phyloP scores from a whole-genome alignment of 1,140 invertebrate species.

The Varroa destructor region DNA sequence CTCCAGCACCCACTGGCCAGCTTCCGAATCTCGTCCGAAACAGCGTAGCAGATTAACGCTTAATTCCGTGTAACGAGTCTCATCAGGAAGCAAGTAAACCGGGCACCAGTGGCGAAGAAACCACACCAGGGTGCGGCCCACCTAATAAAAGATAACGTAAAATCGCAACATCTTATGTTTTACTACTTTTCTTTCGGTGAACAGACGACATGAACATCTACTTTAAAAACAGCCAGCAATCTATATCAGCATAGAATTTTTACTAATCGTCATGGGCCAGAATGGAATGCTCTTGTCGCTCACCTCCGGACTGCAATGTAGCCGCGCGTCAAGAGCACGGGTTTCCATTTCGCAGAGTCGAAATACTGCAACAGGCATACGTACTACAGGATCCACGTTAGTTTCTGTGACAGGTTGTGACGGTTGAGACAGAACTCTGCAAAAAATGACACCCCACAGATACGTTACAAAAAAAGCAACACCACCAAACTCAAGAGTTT shows the following conservation, averaged over 20 bases:
- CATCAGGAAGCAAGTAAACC: slow-evolving; percentile 55
- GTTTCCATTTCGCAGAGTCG: slow-evolving; percentile 55
- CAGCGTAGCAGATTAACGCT: slow-evolving; percentile 46
- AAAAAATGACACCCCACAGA: slow-evolving; percentile 39
- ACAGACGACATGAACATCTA: no score
- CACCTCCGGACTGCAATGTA: slow-evolving; percentile 17
- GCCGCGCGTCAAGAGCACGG: slow-evolving; percentile 46
- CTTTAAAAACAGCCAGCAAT: no score
- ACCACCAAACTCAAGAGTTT: no score
- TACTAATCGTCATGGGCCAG: no score
- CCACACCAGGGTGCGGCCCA: slow-evolving; percentile 63
- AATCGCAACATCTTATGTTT: not conserved
- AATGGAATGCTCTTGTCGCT: not conserved
- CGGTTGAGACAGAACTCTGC: slow-evolving; percentile 38
- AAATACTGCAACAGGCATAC: slow-evolving; percentile 52
- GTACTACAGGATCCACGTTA: slow-evolving; percentile 49
- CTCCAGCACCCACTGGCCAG: slow-evolving; percentile 48
- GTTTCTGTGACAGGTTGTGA: slow-evolving; percentile 45
- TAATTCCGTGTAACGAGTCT: slow-evolving; percentile 52
- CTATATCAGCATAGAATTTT: no score
- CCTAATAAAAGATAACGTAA: slow-evolving; percentile 57
- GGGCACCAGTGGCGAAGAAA: slow-evolving; percentile 61
- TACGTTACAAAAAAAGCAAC: no score
- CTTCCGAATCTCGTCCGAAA: slow-evolving; percentile 51
- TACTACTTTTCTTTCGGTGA: no score